Evolutionary conservation across 1,140 invertebrate species (phyloP).

Genomic region (Drosophila melanica): DNA sequence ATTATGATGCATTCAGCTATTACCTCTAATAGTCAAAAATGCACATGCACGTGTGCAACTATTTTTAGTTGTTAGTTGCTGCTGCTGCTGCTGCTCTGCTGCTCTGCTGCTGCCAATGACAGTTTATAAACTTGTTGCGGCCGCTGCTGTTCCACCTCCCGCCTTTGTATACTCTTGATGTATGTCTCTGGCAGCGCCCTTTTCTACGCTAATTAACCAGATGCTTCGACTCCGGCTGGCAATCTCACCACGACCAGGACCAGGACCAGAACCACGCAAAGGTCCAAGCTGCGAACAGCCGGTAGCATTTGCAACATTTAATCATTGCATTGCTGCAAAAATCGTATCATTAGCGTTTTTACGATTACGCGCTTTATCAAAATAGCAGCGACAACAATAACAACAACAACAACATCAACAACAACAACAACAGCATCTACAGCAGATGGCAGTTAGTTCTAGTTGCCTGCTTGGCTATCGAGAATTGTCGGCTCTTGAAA

Average conservation of each 20-base stretch:
- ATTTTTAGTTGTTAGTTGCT: constrained; percentile 67
- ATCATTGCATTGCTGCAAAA: constrained; percentile 73
- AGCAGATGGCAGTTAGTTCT: constrained; percentile 25
- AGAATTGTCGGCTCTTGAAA: not conserved
- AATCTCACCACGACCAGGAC: not conserved
- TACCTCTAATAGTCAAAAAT: constrained; percentile 77
- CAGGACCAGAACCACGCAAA: constrained; percentile 18
- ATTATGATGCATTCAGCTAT: constrained; percentile 80
- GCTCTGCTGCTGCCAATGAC: constrained; percentile 53
- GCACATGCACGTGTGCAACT: constrained; percentile 73
- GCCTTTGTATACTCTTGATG: constrained; percentile 43
- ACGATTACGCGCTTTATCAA: constrained; percentile 79
- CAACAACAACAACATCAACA: constrained; percentile 8
- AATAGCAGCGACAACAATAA: constrained; percentile 51
- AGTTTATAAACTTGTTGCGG: constrained; percentile 59
- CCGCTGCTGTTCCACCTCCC: constrained; percentile 20
- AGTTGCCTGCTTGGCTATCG: constrained; percentile 11
- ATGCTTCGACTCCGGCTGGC: constrained; percentile 29
- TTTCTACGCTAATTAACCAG: constrained; percentile 79
- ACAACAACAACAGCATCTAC: not conserved
- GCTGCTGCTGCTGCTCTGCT: constrained; percentile 12
- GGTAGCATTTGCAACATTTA: constrained; percentile 63
- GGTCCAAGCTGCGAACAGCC: constrained; percentile 26
- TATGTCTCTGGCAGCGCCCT: constrained; percentile 72
- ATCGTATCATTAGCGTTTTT: constrained; percentile 79